Conservation (phyloP, 2,888 invertebrate genomes). For the Drosophila subsilvestris region DNA sequence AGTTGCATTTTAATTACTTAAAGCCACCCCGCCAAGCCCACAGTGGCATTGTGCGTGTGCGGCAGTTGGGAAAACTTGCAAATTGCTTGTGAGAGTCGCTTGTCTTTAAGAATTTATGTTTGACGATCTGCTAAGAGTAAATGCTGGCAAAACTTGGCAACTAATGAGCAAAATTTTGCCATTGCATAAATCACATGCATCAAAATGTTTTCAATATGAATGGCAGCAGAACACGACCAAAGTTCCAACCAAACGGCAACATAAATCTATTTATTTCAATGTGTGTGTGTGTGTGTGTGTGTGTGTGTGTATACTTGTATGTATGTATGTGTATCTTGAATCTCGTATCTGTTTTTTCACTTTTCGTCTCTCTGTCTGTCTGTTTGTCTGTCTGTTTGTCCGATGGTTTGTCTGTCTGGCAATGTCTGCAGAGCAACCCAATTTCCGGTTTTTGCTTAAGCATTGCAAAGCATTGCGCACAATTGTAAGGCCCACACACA, state of each 20-base stretch:
- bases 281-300: constrained; percentile 37
- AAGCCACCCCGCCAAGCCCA: constrained; percentile 2
- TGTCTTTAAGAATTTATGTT: constrained; percentile 57
- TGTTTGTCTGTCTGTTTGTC: constrained; percentile 51
- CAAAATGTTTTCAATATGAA: constrained; percentile 74
- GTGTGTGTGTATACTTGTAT: constrained; percentile 18
- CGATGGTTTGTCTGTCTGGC: constrained; percentile 20
- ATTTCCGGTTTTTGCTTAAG: constrained; percentile 81
- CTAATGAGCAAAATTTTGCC: constrained; percentile 72
- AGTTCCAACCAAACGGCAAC: constrained; percentile 56
- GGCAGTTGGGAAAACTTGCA: constrained; percentile 21
- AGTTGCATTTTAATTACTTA: constrained; percentile 35
- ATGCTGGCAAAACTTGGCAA: constrained; percentile 52
- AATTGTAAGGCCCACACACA: constrained; percentile 59
- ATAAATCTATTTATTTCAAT: constrained; percentile 65
- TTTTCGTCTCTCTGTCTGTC: constrained; percentile 39
- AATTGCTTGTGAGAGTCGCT: constrained; percentile 37
- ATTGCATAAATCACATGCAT: constrained; percentile 75
- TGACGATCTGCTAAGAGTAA: constrained; percentile 27
- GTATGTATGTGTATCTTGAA: constrained; percentile 25
- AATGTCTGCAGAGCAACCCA: constrained; percentile 73
- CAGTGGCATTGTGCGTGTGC: constrained; percentile 14
- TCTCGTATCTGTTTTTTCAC: constrained; percentile 53
- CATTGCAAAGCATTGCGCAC: constrained; percentile 74
- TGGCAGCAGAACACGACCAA: constrained; percentile 38